Evolutionary conservation across 2,113 vertebrate genomes (phyloP), one percentile per base, ranked within the genome.

Genomic region (Nansenia antarctica): DNA sequence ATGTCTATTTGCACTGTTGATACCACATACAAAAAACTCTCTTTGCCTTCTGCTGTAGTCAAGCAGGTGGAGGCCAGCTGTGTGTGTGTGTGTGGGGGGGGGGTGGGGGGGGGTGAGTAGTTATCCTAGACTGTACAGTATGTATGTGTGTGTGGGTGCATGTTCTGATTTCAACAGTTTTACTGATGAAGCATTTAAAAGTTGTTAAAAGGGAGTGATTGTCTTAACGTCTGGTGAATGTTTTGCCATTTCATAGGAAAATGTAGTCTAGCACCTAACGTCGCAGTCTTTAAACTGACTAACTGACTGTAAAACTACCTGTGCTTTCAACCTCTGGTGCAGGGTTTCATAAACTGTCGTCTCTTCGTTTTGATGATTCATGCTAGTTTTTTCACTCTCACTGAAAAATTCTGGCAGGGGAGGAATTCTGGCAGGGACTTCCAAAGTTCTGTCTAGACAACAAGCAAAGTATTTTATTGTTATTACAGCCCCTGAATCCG

Each of bases 301-400:
- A 20, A 7, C 18, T n/a, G n/a, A 20, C n/a, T 49, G 29, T 31
- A 49, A 52, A 52, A 49, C 22, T 18, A 57, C 64, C 65, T 57
- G 34, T 11, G n/a, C 49, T 24, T 67, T 35, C 65, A 57, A n/a
- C 65, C 65, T 37, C 49, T 29, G 32, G 22, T 57, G 52, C 53
- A 1, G 52, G 22, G 6, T 37, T 55, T 67, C 47, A n/a, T n/a
- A 53, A 62, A 39, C 20, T 26, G 35, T 62, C 15, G 37, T 62
- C 35, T 37, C 20, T 53, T 37, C 47, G 47, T 67, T 73, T 62
- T 67, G 72, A 67, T 73, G 64, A 73, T 62, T 73, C 58, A 67
- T 55, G 12, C 9, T 7, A 35, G 59, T 52, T 55, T 37, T 26
- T 29, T 5, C 24, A 37, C 45, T 31, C 53, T 26, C 15, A 6